Evolutionary conservation across 2,797 vertebrate genomes (phyloP).

Genomic region (Manis crassicaudata): DNA sequence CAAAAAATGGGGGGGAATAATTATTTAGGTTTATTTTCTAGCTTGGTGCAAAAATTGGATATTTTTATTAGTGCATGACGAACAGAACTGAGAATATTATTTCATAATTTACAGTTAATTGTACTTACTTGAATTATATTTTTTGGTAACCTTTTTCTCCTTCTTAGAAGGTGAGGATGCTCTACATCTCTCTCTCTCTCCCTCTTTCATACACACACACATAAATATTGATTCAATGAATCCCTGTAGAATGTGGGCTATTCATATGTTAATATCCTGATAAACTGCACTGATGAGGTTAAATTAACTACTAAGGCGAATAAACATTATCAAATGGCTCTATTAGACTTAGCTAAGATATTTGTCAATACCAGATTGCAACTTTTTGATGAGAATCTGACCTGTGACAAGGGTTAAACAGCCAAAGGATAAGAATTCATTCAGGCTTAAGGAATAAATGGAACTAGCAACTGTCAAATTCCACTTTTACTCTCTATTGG

Average conservation of each 20-base stretch:
- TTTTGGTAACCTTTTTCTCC: background rate
- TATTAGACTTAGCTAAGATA: background rate
- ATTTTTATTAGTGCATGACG: background rate
- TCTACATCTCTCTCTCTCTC: background rate
- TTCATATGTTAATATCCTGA: background rate
- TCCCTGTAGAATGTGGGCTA: background rate
- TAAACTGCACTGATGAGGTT: background rate
- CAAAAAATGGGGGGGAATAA: background rate
- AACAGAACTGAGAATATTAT: background rate
- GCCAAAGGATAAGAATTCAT: constrained; percentile 27
- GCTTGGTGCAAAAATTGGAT: background rate
- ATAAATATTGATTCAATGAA: background rate
- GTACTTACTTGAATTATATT: constrained; percentile 23
- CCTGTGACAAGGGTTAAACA: background rate
- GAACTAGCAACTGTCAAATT: background rate
- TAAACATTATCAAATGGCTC: background rate
- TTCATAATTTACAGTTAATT: constrained; percentile 28
- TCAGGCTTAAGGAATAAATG: constrained; percentile 20
- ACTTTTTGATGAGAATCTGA: background rate
- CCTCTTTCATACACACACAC: background rate
- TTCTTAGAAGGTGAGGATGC: background rate
- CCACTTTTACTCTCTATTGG: background rate
- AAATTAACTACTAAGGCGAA: constrained; percentile 10
- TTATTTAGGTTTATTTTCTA: constrained; percentile 34
- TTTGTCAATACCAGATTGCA: background rate